Conservation (phyloP, 1,140 invertebrate species). For the Drosophila arizonae region DNA sequence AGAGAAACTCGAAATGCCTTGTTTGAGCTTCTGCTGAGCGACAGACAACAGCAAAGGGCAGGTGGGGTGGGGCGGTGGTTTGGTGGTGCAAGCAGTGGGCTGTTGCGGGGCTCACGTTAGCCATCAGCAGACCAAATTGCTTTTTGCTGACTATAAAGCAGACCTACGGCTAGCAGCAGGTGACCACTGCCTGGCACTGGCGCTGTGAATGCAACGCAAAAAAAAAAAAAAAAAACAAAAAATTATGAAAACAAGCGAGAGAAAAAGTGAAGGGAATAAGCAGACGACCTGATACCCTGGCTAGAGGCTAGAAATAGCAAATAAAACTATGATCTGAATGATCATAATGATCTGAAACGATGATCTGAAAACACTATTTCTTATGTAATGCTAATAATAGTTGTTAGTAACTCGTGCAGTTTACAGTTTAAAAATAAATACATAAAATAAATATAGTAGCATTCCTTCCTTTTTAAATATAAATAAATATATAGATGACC, state of each 20-base stretch:
- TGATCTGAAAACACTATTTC: too few relatives aligned
- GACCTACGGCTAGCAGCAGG: slow-evolving; percentile 47
- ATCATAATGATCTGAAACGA: too few relatives aligned
- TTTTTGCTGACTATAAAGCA: slow-evolving; percentile 50
- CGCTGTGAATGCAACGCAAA: slow-evolving; percentile 21
- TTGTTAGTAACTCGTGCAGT: too few relatives aligned
- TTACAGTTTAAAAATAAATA: too few relatives aligned
- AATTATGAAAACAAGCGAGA: neutral
- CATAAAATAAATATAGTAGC: too few relatives aligned
- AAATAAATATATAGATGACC: too few relatives aligned
- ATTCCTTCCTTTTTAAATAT: too few relatives aligned
- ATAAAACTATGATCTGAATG: neutral
- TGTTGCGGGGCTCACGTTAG: slow-evolving; percentile 20
- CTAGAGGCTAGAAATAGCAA: neutral
- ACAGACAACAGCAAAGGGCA: slow-evolving; percentile 54
- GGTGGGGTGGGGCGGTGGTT: slow-evolving; percentile 18
- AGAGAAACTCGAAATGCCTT: slow-evolving; percentile 38
- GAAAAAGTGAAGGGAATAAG: neutral
- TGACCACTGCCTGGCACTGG: slow-evolving; percentile 12
- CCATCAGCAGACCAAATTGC: slow-evolving; percentile 60
- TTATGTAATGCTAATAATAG: too few relatives aligned
- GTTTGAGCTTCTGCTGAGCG: slow-evolving; percentile 29
- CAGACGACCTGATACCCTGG: neutral
- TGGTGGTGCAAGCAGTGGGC: neutral
- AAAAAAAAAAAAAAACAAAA: slow-evolving; percentile 10